phyloP scores from a whole-genome alignment of 2,113 vertebrate species.

The Sporophila hypoxantha region DNA sequence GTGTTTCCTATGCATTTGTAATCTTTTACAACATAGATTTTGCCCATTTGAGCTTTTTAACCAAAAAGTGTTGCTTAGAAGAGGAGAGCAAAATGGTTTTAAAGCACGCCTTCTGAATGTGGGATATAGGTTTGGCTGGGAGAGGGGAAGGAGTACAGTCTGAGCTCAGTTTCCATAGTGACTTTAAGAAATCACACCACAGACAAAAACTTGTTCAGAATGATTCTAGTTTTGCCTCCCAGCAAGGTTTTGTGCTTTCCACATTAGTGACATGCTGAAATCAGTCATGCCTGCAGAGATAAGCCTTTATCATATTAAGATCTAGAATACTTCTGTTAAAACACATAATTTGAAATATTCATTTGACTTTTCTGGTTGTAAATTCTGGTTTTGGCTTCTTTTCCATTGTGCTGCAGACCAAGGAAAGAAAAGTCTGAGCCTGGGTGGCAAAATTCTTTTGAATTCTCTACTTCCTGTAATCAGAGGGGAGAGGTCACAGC shows the following conservation, averaged over 20 bases:
- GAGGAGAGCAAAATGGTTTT: neutral
- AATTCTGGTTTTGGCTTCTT: neutral
- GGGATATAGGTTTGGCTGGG: neutral
- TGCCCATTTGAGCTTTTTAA: neutral
- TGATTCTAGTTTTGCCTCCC: neutral
- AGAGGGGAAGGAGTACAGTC: neutral
- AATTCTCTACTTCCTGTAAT: neutral
- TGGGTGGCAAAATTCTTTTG: neutral
- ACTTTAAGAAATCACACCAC: neutral
- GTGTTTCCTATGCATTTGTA: neutral
- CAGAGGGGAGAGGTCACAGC: neutral
- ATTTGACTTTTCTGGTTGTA: neutral
- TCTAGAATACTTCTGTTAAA: neutral
- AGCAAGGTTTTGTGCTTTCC: neutral
- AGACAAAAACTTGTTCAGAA: neutral
- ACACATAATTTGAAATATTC: neutral
- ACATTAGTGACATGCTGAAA: neutral
- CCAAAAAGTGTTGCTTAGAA: neutral
- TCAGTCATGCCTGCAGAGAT: neutral
- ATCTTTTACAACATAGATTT: neutral
- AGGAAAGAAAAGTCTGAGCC: neutral
- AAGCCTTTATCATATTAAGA: neutral
- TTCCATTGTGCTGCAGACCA: neutral
- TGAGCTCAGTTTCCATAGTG: neutral
- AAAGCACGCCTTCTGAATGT: neutral